A percentile compares a stretch with the other conserved stretches of the same genome.
phyloP scores from a whole-genome alignment of 2,888 invertebrate genomes.

The Stratiomys singularior region DNA sequence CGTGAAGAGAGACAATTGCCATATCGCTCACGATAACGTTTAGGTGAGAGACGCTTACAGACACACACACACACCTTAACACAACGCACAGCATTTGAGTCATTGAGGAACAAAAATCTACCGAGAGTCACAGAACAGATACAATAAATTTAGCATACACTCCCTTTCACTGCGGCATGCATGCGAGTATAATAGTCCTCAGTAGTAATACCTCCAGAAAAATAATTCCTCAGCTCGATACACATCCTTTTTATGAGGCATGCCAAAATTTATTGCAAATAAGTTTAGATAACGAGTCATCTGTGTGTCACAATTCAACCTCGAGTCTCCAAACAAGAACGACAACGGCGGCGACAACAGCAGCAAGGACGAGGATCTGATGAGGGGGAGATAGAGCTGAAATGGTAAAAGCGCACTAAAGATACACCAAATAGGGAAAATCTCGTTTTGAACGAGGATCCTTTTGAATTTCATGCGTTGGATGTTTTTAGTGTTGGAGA shows the following conservation, averaged over 20 bases:
- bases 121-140: slow-evolving; percentile 17
- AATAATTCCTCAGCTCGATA: slow-evolving; percentile 53
- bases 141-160: slow-evolving; percentile 50
- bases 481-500: background rate
- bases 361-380: no score
- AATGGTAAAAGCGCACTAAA: background rate
- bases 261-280: slow-evolving; percentile 58
- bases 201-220: slow-evolving; percentile 51
- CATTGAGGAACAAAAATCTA: background rate
- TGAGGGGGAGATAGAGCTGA: background rate
- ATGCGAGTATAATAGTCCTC: slow-evolving; percentile 11
- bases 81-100: no score
- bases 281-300: slow-evolving; percentile 59
- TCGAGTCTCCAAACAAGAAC: slow-evolving; percentile 48
- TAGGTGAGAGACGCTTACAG: background rate
- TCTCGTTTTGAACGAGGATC: background rate
- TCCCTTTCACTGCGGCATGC: slow-evolving; percentile 38
- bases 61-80: background rate
- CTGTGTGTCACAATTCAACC: slow-evolving; percentile 57
- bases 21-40: slow-evolving; percentile 29
- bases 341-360: background rate
- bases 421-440: background rate
- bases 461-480: background rate
- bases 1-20: slow-evolving; percentile 37
- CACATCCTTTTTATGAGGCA: slow-evolving; percentile 58